A percentile compares a stretch with the other conserved stretches of the same genome.
phyloP scores from a whole-genome alignment of 2,888 invertebrate genomes.

The Morpho helenor region DNA sequence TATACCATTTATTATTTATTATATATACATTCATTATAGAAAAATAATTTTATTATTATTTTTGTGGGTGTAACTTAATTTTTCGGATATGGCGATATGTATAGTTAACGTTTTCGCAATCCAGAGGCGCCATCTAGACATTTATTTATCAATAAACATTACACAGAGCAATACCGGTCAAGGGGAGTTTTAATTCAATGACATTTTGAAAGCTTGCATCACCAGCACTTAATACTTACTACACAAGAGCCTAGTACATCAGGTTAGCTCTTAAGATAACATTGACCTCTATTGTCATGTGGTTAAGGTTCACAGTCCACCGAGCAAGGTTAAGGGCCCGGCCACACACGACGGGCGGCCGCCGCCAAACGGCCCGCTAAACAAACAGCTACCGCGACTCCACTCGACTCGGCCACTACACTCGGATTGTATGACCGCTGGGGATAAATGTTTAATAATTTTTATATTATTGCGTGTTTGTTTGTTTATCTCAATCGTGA shows the following conservation, averaged over 20 bases:
- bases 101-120: too few species aligned
- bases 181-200: slow-evolving; percentile 8
- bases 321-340: slow-evolving; percentile 12
- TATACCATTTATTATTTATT: too few species aligned
- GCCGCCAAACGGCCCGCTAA: slow-evolving; percentile 36
- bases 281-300: slow-evolving; percentile 5
- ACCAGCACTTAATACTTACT: background rate
- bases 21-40: too few species aligned
- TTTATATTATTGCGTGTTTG: too few species aligned
- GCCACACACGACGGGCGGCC: slow-evolving; percentile 57
- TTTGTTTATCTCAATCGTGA: too few species aligned
- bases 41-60: too few species aligned
- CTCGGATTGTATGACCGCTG: slow-evolving; percentile 7
- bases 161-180: slow-evolving; percentile 5
- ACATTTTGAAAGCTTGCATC: background rate
- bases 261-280: slow-evolving; percentile 3
- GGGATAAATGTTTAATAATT: too few species aligned
- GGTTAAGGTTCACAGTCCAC: slow-evolving; percentile 15
- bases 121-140: too few species aligned
- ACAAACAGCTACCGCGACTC: slow-evolving; percentile 31
- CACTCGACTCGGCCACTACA: slow-evolving; percentile 14
- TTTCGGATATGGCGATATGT: too few species aligned
- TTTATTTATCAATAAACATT: too few species aligned
- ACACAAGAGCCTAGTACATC: background rate
- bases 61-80: too few species aligned